phyloP scores from a whole-genome alignment of 2,888 invertebrate genomes.

The Lepas anatifera region DNA sequence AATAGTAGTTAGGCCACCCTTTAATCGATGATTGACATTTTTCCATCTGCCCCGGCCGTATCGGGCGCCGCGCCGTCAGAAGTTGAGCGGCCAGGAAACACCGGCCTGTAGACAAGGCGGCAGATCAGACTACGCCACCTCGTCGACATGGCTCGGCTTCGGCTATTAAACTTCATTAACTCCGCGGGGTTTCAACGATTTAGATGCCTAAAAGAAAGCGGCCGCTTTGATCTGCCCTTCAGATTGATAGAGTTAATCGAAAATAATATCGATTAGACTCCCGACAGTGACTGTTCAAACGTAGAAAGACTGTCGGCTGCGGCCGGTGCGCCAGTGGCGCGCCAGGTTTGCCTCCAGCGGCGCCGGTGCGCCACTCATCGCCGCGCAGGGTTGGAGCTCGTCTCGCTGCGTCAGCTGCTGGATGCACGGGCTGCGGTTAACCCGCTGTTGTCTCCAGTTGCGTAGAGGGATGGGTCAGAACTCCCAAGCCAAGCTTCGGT shows the following conservation, averaged over 20 bases:
- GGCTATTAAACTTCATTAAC: conserved; percentile 8
- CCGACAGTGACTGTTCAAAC: conserved; percentile 9
- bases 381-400: not conserved
- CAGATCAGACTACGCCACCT: not conserved
- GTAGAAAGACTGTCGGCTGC: not conserved
- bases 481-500: too few relatives aligned
- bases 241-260: conserved; percentile 12
- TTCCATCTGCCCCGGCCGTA: not conserved
- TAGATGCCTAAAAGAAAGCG: conserved; percentile 10
- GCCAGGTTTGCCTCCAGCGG: too few relatives aligned
- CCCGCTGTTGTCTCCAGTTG: too few relatives aligned
- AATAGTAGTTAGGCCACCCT: not conserved
- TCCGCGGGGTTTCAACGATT: conserved; percentile 9
- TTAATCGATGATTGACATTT: conserved; percentile 10
- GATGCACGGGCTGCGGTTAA: too few relatives aligned
- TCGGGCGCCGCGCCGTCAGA: not conserved
- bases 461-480: too few relatives aligned
- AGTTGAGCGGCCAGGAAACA: too few relatives aligned
- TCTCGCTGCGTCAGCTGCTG: too few relatives aligned
- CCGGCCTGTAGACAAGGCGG: not conserved
- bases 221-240: not conserved
- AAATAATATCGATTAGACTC: conserved; percentile 12
- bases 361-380: not conserved
- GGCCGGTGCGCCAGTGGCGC: too few relatives aligned
- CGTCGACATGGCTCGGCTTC: not conserved